Conservation (phyloP, 1,140 invertebrate species). For the Globodera rostochiensis region DNA sequence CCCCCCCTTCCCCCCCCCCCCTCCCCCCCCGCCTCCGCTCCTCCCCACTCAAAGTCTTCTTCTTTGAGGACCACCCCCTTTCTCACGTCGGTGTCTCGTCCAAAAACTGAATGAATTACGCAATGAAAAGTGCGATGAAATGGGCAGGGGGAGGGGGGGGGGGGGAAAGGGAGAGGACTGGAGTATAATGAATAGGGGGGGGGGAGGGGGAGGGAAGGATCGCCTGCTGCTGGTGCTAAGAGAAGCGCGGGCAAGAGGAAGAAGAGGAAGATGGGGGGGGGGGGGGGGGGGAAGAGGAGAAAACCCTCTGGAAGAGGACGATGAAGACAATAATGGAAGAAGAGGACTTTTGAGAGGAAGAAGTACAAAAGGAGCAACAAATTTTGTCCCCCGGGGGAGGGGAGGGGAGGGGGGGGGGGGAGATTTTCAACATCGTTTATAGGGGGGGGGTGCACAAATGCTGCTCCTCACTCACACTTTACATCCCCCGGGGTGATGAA, state of each 20-base stretch:
- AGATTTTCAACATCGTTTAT: too few relatives aligned
- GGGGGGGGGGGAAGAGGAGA: neutral
- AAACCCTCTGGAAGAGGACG: neutral
- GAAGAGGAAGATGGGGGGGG: neutral
- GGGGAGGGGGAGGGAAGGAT: conserved; percentile 13
- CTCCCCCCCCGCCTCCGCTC: neutral
- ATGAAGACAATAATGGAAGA: neutral
- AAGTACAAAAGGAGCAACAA: too few relatives aligned
- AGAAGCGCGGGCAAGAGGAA: neutral
- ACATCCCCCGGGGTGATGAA: too few relatives aligned
- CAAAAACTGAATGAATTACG: conserved; percentile 2
- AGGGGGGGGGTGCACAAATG: too few relatives aligned
- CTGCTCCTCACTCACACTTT: too few relatives aligned
- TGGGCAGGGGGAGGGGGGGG: neutral
- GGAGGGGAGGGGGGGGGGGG: too few relatives aligned
- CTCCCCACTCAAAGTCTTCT: too few relatives aligned
- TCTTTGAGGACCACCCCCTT: too few relatives aligned
- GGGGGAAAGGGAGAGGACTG: neutral
- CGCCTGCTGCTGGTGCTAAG: neutral
- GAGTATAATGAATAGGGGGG: neutral
- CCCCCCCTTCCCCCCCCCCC: too few relatives aligned
- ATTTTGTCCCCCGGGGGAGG: too few relatives aligned
- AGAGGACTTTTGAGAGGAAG: too few relatives aligned
- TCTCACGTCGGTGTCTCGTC: neutral
- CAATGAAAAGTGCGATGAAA: neutral